These are phyloP conservation scores for Miichthys miiuy DNA, from an alignment of 2,797 vertebrate species.

Conservation along the genomic window DNA sequence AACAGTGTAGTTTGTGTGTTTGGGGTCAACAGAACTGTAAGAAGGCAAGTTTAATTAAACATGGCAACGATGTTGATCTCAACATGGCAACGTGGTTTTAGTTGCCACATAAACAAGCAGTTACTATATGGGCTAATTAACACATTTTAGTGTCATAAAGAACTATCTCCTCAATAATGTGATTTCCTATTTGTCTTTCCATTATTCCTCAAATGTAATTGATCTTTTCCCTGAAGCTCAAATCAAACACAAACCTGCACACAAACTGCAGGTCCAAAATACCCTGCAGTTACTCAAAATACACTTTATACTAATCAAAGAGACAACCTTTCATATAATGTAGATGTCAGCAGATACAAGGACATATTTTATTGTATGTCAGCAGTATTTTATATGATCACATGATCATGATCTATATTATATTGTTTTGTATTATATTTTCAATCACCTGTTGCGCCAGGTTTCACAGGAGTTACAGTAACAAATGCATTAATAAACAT, in stretches of 20 bases:
- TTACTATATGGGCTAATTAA: not conserved
- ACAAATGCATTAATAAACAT: not conserved
- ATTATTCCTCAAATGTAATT: not conserved
- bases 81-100: not conserved
- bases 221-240: slow-evolving; percentile 3
- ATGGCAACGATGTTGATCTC: not conserved
- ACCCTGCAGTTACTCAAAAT: not conserved
- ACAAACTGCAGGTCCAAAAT: not conserved
- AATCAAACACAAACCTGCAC: too few relatives aligned
- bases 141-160: not conserved
- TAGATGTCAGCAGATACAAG: too few relatives aligned
- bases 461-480: not conserved
- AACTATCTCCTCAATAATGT: not conserved
- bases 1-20: not conserved
- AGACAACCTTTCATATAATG: too few relatives aligned
- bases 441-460: not conserved
- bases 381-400: not conserved
- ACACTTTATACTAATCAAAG: too few relatives aligned
- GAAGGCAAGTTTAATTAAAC: not conserved
- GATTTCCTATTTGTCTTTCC: not conserved
- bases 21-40: not conserved
- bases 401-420: too few relatives aligned
- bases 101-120: not conserved
- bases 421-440: not conserved
- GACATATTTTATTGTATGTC: too few relatives aligned